Percentiles rank a stretch among this genome's conserved stretches.
Conservation (phyloP, 2,113 vertebrate genomes). For the Girardinichthys multiradiatus region DNA sequence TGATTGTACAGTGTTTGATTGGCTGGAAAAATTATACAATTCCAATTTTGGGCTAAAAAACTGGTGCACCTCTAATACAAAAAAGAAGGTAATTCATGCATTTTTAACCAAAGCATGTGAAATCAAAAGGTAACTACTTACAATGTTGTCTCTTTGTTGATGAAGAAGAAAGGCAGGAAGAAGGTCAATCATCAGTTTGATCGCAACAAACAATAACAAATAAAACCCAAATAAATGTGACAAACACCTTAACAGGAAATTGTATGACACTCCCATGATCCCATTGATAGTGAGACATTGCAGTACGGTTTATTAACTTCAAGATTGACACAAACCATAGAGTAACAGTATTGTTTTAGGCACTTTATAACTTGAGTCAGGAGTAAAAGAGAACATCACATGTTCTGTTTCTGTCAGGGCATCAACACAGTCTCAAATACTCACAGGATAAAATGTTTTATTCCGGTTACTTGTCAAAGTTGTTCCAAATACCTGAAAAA, state of each 20-base stretch:
- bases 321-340: too few species aligned
- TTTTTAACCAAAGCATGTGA: neutral
- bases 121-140: slow-evolving; percentile 57
- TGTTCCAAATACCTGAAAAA: slow-evolving; percentile 72
- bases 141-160: slow-evolving; percentile 69
- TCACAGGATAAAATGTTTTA: slow-evolving; percentile 58
- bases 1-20: neutral
- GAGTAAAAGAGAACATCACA: neutral
- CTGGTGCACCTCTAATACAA: neutral
- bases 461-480: slow-evolving; percentile 60
- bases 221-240: neutral
- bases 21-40: neutral
- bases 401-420: neutral
- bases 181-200: slow-evolving; percentile 48
- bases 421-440: slow-evolving; percentile 25
- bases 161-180: slow-evolving; percentile 49
- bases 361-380: neutral
- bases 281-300: neutral
- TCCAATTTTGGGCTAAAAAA: neutral
- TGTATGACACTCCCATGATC: neutral
- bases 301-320: neutral
- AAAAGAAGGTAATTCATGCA: neutral
- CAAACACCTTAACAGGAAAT: neutral
- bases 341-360: neutral
- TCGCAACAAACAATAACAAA: neutral